Conservation (phyloP, 2,888 invertebrate genomes). For the Rotaria macrura region DNA sequence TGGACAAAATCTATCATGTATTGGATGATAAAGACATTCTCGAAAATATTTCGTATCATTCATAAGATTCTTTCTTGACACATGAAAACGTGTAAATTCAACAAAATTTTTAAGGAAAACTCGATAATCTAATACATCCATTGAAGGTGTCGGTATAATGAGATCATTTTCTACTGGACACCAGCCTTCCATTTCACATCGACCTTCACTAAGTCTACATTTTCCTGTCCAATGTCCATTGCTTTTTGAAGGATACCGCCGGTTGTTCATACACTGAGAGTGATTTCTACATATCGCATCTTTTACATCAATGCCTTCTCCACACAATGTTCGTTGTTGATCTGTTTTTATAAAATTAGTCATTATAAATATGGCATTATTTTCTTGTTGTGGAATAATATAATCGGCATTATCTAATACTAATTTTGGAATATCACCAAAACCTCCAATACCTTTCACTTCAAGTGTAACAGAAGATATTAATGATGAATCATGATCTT, state of each 20-base stretch:
- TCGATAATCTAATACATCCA: conserved; percentile 43
- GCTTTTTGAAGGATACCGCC: conserved; percentile 19
- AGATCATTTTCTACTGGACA: conserved; percentile 32
- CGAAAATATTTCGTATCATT: background rate
- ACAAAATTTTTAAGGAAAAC: conserved; percentile 52
- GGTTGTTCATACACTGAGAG: conserved; percentile 7
- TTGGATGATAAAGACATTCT: conserved; percentile 38
- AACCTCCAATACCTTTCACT: background rate
- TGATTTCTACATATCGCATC: conserved; percentile 2
- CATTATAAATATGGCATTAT: conserved; percentile 48
- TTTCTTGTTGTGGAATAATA: conserved; percentile 52
- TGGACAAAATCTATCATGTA: conserved; percentile 47
- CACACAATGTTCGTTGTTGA: conserved; percentile 47
- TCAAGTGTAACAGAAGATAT: background rate
- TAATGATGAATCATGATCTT: background rate
- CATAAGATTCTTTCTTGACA: conserved; percentile 22
- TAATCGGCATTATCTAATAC: conserved; percentile 53
- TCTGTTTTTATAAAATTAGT: conserved; percentile 52
- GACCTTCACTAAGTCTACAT: conserved; percentile 30
- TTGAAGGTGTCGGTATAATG: background rate
- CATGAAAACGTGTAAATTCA: conserved; percentile 49
- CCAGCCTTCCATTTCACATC: conserved; percentile 29
- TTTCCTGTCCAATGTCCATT: conserved; percentile 25
- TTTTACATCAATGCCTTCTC: conserved; percentile 41
- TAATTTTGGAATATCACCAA: conserved; percentile 35